These are phyloP conservation scores for Cosmia trapezina DNA, from an alignment of 2,888 invertebrate genomes.

Conservation along the genomic window DNA sequence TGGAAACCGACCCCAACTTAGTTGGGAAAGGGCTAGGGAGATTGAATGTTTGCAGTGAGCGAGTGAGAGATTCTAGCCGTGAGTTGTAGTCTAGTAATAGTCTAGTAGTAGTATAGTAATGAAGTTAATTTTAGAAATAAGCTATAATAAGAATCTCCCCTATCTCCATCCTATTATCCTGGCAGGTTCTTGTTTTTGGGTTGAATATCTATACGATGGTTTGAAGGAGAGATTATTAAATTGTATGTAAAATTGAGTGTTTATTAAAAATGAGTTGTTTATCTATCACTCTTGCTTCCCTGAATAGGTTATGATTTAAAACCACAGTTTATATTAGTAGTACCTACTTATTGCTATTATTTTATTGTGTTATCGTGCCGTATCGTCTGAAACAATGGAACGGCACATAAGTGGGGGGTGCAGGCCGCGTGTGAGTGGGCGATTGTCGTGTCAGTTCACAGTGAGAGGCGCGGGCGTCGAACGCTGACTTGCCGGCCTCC, in stretches of 20 bases:
- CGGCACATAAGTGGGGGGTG: constrained; percentile 79
- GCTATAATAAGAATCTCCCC: neutral
- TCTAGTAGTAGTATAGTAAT: no score
- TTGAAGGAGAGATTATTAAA: neutral
- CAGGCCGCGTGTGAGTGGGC: constrained; percentile 80
- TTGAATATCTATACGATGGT: neutral
- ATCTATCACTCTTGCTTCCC: neutral
- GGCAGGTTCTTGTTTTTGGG: neutral
- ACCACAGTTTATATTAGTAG: neutral
- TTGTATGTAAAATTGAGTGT: neutral
- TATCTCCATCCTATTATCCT: neutral
- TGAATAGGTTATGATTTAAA: neutral
- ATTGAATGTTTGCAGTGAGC: no score
- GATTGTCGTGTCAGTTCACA: constrained; percentile 70
- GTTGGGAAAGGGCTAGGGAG: no score
- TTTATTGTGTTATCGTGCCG: constrained; percentile 45
- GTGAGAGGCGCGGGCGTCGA: constrained; percentile 88
- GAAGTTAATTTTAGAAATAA: neutral
- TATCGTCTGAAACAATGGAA: constrained; percentile 71
- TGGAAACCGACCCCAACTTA: no score
- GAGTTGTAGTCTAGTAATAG: no score
- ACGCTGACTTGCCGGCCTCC: constrained; percentile 79
- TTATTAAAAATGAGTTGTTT: neutral
- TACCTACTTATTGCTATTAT: neutral
- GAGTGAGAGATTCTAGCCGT: neutral